phyloP scores from a whole-genome alignment of 92 coral and sea anemone genomes.

The Isaurus tuberculatus region DNA sequence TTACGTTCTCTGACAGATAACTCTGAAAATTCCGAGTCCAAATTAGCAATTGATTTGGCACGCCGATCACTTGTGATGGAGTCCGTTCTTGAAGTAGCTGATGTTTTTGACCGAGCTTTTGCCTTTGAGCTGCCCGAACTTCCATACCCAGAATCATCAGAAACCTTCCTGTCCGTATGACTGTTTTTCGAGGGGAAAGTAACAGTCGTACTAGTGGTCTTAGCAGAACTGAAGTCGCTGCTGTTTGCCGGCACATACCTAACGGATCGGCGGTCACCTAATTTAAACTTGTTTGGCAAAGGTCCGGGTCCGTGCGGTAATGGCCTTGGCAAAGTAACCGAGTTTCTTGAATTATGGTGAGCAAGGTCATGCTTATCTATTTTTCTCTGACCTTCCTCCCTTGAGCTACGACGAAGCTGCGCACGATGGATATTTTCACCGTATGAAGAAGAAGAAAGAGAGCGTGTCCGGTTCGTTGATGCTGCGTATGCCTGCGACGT shows the following conservation, averaged over 20 bases:
- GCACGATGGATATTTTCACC: neutral
- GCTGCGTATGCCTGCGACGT: neutral
- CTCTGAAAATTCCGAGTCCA: slow-evolving; percentile 13
- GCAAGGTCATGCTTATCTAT: slow-evolving; percentile 7
- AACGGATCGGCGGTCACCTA: neutral
- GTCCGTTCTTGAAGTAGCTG: neutral
- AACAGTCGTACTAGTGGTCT: neutral
- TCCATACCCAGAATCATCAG: slow-evolving; percentile 38
- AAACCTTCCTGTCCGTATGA: slow-evolving; percentile 24
- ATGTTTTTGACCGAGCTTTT: neutral
- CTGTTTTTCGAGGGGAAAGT: neutral
- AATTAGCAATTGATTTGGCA: slow-evolving; percentile 19
- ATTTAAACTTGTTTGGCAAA: slow-evolving; percentile 27
- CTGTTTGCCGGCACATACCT: slow-evolving; percentile 16
- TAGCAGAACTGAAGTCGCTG: slow-evolving; percentile 1
- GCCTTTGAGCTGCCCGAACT: slow-evolving; percentile 39
- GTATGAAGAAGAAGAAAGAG: slow-evolving; percentile 19
- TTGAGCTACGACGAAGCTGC: slow-evolving; percentile 17
- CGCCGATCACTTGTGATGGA: slow-evolving; percentile 34
- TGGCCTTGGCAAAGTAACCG: neutral
- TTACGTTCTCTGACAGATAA: slow-evolving; percentile 31
- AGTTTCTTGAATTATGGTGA: slow-evolving; percentile 2
- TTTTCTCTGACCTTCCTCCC: neutral
- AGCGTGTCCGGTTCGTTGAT: neutral
- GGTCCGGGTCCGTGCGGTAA: slow-evolving; percentile 40